Percentiles rank a stretch among this genome's conserved stretches.
Conservation (phyloP, 2,113 vertebrate species). For the Seriola quinqueradiata region DNA sequence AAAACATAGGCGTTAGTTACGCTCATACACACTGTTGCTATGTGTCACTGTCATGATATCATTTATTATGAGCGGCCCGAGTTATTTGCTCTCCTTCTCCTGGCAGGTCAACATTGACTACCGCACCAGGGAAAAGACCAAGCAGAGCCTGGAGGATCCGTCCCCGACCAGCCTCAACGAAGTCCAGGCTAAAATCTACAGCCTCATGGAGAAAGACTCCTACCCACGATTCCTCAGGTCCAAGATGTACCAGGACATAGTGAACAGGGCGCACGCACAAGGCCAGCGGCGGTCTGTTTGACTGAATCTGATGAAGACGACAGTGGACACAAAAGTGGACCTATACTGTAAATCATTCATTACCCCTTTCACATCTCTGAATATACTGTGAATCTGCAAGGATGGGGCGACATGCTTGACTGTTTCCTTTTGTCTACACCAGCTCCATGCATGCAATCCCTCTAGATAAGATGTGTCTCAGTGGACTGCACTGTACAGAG, state of each 20-base stretch:
- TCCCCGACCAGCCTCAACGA: slow-evolving; percentile 91
- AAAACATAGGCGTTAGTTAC: neutral
- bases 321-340: slow-evolving; percentile 44
- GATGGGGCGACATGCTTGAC: slow-evolving; percentile 48
- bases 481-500: slow-evolving; percentile 27
- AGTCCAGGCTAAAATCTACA: slow-evolving; percentile 93
- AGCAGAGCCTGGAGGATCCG: slow-evolving; percentile 91
- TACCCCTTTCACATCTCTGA: slow-evolving; percentile 55
- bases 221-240: slow-evolving; percentile 97
- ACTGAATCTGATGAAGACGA: slow-evolving; percentile 13
- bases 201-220: slow-evolving; percentile 99
- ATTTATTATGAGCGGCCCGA: neutral
- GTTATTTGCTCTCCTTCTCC: slow-evolving; percentile 54
- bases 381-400: slow-evolving; percentile 75
- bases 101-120: slow-evolving; percentile 95
- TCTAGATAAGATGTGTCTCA: slow-evolving; percentile 25
- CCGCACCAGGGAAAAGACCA: slow-evolving; percentile 93
- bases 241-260: slow-evolving; percentile 96
- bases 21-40: neutral
- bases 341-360: slow-evolving; percentile 47
- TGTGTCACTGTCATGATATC: neutral
- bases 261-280: slow-evolving; percentile 88
- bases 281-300: slow-evolving; percentile 92
- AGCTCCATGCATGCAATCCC: slow-evolving; percentile 68
- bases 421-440: slow-evolving; percentile 57